Evolutionary conservation across 2,797 vertebrate genomes (phyloP).

Genomic region (Sebastes paucispinis): DNA sequence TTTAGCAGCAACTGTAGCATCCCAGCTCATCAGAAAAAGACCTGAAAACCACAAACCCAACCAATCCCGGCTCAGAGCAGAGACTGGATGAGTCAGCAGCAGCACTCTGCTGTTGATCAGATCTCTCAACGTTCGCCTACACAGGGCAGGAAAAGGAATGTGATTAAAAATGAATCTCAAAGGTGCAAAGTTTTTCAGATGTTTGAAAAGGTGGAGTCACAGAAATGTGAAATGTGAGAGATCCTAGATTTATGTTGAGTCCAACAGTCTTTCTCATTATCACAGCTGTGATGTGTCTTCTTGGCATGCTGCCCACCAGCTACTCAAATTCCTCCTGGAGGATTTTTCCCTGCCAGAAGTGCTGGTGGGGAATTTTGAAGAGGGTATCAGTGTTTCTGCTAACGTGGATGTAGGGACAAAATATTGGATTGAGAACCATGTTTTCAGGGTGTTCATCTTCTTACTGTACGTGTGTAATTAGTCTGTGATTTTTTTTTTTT

Average conservation of each 20-base stretch:
- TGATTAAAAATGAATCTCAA: not conserved
- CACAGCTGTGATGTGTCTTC: not conserved
- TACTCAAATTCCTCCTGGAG: not conserved
- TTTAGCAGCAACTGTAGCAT: not conserved
- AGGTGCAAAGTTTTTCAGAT: not conserved
- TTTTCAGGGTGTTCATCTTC: not conserved
- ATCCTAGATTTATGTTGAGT: not conserved
- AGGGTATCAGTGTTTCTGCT: not conserved
- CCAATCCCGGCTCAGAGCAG: not conserved
- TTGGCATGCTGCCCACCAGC: not conserved
- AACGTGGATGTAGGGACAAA: too few relatives aligned
- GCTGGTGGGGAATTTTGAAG: not conserved
- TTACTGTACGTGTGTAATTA: not conserved
- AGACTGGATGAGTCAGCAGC: slow-evolving; percentile 19
- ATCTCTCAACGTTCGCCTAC: not conserved
- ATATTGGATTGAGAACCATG: not conserved
- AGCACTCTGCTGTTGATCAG: not conserved
- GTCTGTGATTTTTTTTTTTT: accelerated
- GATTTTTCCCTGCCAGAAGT: not conserved
- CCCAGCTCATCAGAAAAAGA: not conserved
- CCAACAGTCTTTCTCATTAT: not conserved
- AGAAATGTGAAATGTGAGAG: not conserved
- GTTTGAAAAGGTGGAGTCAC: not conserved
- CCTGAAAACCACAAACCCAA: not conserved
- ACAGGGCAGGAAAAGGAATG: not conserved